Percentiles rank a stretch among this genome's conserved stretches.
Evolutionary conservation across 2,113 vertebrate genomes (phyloP).

Genomic region (Oreochromis tanganicae): DNA sequence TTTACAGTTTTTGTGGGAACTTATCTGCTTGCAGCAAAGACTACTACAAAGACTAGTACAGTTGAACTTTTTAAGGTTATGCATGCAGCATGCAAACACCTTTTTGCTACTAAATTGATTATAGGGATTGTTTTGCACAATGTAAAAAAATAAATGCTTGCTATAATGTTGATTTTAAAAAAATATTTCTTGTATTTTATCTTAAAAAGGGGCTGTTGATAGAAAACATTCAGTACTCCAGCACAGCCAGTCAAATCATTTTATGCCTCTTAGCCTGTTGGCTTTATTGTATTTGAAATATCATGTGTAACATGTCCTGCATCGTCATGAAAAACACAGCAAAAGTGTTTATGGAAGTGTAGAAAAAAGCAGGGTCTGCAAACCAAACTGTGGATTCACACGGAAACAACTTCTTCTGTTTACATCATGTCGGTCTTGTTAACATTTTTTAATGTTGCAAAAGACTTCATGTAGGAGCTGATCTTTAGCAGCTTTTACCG

Average conservation of each 20-base stretch:
- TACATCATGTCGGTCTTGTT: not conserved
- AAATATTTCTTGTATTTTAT: not conserved
- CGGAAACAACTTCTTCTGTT: slow-evolving; percentile 1
- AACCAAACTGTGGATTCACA: not conserved
- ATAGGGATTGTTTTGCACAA: not conserved
- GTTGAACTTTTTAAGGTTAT: not conserved
- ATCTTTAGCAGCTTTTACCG: not conserved
- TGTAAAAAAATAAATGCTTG: not conserved
- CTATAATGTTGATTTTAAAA: not conserved
- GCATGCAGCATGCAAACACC: not conserved
- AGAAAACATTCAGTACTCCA: not conserved
- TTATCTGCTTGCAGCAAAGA: not conserved
- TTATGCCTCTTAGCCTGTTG: not conserved
- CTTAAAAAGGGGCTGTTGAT: not conserved
- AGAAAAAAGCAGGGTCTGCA: not conserved
- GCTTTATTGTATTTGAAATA: not conserved
- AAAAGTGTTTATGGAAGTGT: not conserved
- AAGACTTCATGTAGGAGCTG: not conserved
- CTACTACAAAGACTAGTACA: not conserved
- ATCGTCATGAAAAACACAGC: not conserved
- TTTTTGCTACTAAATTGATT: not conserved
- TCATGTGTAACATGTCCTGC: not conserved
- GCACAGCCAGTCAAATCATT: not conserved
- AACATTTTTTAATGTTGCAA: slow-evolving; percentile 2
- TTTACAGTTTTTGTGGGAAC: not conserved